Evolutionary conservation across 2,888 invertebrate genomes (phyloP), one percentile per base, ranked within the genome.

Genomic region (Punctoribates punctum): DNA sequence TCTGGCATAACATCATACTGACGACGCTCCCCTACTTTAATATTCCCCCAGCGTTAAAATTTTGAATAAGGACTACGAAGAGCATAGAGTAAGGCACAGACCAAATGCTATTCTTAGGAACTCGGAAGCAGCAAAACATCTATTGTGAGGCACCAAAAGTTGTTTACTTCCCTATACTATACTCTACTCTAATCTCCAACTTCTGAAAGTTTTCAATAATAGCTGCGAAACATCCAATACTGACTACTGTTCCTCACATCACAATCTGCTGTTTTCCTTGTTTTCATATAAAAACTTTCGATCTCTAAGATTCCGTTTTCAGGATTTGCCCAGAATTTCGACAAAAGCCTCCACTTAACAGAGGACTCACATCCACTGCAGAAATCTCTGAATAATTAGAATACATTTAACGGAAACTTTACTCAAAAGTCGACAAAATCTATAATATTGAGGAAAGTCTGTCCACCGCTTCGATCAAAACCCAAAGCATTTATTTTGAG

Each of bases 71-170:
- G 42, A n/a, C 34, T 29, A 29, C 23, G 15, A n/a, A 70, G 70
- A n/a, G 3, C 70, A 48, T 48, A 48, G 15, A 48, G 46, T 48
- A 48, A 2, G 11, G 46, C 46, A 48, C 17, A 48, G 15, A 42
- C 34, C 70, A 38, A 70, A 34, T 38, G 70, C 70, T 70, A 70
- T 70, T 70, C 70, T 70, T 70, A 70, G 70, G 70, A 70, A 70
- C 70, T 70, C 70, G 70, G 70, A 70, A 70, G 70, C 70, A 70
- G 42, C 38, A 70, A 70, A 70, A 70, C 70, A 70, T 70, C 70
- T 42, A 70, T 70, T 70, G 70, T 70, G 17, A 57, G 20, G 57
- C 54, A 57, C 23, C 57, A 70, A 42, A 70, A 70, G 38, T 70
- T 70, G 70, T 70, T 70, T 70, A 70, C 70, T 70, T 70, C 70